Percentiles rank a stretch among this genome's conserved stretches.
Evolutionary conservation across 2,888 invertebrate genomes (phyloP).

Genomic region (Caenorhabditis sp.): DNA sequence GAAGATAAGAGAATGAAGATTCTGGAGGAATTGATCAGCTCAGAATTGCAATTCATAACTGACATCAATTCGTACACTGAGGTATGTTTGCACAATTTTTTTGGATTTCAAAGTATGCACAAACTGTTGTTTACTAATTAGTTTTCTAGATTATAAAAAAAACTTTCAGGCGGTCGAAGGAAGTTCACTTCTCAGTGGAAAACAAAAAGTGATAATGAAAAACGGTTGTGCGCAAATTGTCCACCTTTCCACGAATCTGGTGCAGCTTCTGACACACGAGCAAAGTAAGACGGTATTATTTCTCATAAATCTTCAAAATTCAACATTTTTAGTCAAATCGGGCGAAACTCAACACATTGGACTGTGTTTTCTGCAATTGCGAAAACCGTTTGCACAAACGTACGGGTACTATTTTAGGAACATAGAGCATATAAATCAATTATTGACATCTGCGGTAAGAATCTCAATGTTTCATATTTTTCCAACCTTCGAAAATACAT

Average conservation of each 20-base stretch:
- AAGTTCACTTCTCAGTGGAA: slow-evolving; percentile 29
- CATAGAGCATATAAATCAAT: slow-evolving; percentile 62
- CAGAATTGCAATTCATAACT: slow-evolving; percentile 47
- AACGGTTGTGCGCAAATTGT: slow-evolving; percentile 57
- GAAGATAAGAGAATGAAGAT: slow-evolving; percentile 30
- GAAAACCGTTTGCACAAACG: slow-evolving; percentile 60
- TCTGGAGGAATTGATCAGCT: slow-evolving; percentile 46
- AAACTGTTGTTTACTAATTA: too few relatives aligned
- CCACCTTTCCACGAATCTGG: slow-evolving; percentile 51
- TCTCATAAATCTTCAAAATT: too few relatives aligned
- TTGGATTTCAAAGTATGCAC: too few relatives aligned
- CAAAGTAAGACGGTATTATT: slow-evolving; percentile 50
- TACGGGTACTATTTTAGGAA: slow-evolving; percentile 64
- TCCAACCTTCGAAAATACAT: too few relatives aligned
- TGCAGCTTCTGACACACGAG: slow-evolving; percentile 46
- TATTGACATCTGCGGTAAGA: slow-evolving; percentile 55
- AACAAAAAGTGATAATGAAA: slow-evolving; percentile 52
- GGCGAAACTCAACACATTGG: slow-evolving; percentile 49
- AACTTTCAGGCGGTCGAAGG: slow-evolving; percentile 47
- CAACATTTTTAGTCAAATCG: slow-evolving; percentile 51
- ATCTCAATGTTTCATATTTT: too few relatives aligned
- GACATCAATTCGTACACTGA: slow-evolving; percentile 47
- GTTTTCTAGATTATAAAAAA: too few relatives aligned
- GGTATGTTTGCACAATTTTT: slow-evolving; percentile 10
- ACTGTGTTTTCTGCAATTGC: slow-evolving; percentile 54